Base-by-base conservation (phyloP, 1,140 invertebrate genomes). In the Pseudomyrmex sp. region DNA sequence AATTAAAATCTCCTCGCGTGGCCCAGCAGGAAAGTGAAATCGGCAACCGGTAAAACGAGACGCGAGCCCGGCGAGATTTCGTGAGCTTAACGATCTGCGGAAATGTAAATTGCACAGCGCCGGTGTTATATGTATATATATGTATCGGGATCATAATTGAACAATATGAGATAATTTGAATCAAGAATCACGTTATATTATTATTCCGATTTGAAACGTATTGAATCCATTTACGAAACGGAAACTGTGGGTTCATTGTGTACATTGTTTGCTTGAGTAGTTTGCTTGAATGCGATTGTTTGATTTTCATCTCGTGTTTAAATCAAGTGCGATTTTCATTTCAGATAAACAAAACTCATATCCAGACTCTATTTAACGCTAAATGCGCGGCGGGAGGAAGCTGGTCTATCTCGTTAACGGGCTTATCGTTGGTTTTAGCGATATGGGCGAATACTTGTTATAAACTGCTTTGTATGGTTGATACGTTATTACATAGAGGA, bases 301-400 rank as follows among this genome's bases (percentile, higher is more conserved):
- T 72, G 76, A 80, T 80, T 80, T 80, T 80, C 76, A 80, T 80
- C 66, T 80, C 54, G 66, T 61, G 66, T 61, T 80, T 80, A 80
- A 80, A 80, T 80, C 72, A 56, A 61, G 61, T 48, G 44, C 66
- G 54, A 80, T 80, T 80, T 80, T 80, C 76, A 80, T 80, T 80
- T 80, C 44, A 80, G 76, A 80, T 80, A 80, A 80, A 80, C 76
- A 59, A 77, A 69, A 56, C 75, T 77, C 75, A 69, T 77, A 77
- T 69, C 66, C 63, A 77, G 65, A 77, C 50, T 69, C 63, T 69
- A 77, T 69, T 77, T 77, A 77, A 15, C 35, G 50, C 74, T 77
- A 77, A 77, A 77, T 35, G 56, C 50, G 18, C 26, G 46, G 12
- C 18, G 50, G 0, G 50, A 23, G 35, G 35, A 23, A 54, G 52